Conservation (phyloP, 2,888 invertebrate species). For the Silvanus unidentatus region DNA sequence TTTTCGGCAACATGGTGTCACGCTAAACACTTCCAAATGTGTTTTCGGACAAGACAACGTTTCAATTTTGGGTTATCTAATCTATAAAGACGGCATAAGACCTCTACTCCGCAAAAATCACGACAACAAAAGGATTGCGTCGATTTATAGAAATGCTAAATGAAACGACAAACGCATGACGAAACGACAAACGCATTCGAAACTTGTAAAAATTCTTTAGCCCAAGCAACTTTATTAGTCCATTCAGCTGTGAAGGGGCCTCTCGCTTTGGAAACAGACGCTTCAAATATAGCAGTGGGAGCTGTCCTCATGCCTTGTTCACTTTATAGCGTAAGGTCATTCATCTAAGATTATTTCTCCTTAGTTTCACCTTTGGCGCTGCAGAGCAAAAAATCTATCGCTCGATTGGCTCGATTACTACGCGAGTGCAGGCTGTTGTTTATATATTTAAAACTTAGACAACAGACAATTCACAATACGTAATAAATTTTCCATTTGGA, state of each 20-base stretch:
- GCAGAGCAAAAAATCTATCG: too few species aligned
- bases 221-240: not conserved
- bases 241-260: not conserved
- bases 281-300: conserved; percentile 2
- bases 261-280: not conserved
- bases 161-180: not conserved
- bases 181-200: not conserved
- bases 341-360: too few species aligned
- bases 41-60: not conserved
- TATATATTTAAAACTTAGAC: too few species aligned
- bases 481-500: too few species aligned
- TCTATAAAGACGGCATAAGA: not conserved
- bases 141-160: conserved; percentile 4
- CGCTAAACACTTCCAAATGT: conserved; percentile 23
- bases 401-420: too few species aligned
- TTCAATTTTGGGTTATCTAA: conserved; percentile 1
- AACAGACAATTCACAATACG: too few species aligned
- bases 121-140: not conserved
- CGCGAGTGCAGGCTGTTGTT: too few species aligned
- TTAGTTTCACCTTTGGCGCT: too few species aligned
- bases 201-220: not conserved
- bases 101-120: conserved; percentile 1
- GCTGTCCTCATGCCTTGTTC: too few species aligned
- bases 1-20: conserved; percentile 19
- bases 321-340: too few species aligned